These are phyloP conservation scores for Protonibea diacanthus DNA, from an alignment of 2,797 vertebrate species.

Conservation along the genomic window DNA sequence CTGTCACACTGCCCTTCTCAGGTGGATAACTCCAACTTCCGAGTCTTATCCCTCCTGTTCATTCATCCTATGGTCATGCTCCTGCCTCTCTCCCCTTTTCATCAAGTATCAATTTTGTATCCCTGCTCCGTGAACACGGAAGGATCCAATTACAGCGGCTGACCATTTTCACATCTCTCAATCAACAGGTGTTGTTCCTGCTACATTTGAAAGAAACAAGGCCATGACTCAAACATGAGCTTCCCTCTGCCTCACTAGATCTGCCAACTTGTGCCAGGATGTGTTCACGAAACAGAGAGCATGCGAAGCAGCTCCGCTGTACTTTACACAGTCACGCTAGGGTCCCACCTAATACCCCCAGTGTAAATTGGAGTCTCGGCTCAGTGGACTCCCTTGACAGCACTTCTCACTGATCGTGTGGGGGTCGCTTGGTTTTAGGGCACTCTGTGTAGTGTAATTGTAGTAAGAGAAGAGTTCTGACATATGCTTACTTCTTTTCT, in stretches of 20 bases:
- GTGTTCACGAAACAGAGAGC: slow-evolving; percentile 54
- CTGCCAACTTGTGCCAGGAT: slow-evolving; percentile 52
- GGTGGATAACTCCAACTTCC: slow-evolving; percentile 62
- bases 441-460: slow-evolving; percentile 75
- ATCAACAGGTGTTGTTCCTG: slow-evolving; percentile 73
- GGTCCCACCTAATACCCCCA: slow-evolving; percentile 81
- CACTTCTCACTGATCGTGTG: slow-evolving; percentile 58
- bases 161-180: slow-evolving; percentile 46
- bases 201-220: slow-evolving; percentile 51
- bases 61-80: slow-evolving; percentile 29
- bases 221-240: slow-evolving; percentile 83
- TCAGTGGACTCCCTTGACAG: slow-evolving; percentile 76
- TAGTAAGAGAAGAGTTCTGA: slow-evolving; percentile 77
- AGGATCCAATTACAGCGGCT: slow-evolving; percentile 66
- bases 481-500: slow-evolving; percentile 57
- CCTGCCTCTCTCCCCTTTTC: slow-evolving; percentile 25
- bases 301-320: slow-evolving; percentile 52
- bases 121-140: slow-evolving; percentile 26
- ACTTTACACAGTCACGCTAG: slow-evolving; percentile 73
- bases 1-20: slow-evolving; percentile 75
- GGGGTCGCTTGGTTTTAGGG: slow-evolving; percentile 48
- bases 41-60: slow-evolving; percentile 63
- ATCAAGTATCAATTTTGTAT: slow-evolving; percentile 25
- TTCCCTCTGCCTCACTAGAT: slow-evolving; percentile 50
- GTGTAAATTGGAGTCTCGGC: slow-evolving; percentile 79